Base-by-base conservation (phyloP, 2,113 vertebrate genomes). In the Anhinga anhinga region DNA sequence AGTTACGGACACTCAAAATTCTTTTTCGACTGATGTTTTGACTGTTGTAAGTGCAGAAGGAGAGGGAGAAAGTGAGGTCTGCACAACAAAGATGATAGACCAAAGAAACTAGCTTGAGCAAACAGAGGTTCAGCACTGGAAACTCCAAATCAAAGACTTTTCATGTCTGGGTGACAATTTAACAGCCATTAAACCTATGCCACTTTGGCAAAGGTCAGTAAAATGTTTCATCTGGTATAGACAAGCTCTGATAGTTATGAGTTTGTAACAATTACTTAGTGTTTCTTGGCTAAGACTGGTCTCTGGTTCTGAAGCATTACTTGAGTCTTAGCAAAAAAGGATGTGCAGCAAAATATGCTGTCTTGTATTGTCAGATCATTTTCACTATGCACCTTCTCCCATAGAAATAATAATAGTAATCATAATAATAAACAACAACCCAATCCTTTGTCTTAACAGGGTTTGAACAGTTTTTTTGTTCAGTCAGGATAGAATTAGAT, bases 1-100 rank as follows among this genome's bases (percentile, higher is more conserved):
- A 95, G 69, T 95, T 94, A 94, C 27, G 53, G 81, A 61, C 73
- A 58, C 44, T 93, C 52, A 76, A 23, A 95, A 83, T 72, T 94
- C 73, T 66, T 85, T 90, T 80, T 61, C 0, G 0, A 49, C 70
- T 91, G 73, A 65, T 23, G 58, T 79, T 89, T 87, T 67, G 36
- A 91, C 32, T 4, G 2, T 30, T 78, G 32, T 74, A 85, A 78
- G 40, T 8, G 7, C 44, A 34, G 69, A 81, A 80, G 20, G 38
- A 89, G 20, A 76, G 15, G 32, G 18, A 79, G 38, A 79, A 91
- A 67, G 26, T 45, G 42, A 79, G 14, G 32, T 62, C 70, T 86
- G 30, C 62, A 56, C 49, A 88, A 83, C 32, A 84, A 82, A 81
- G 36, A 89, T 52, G 45, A 16, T 44, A 82, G 11, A 63, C n/a